Conservation (phyloP, 1,140 invertebrate species). For the Kradibia gibbosae region DNA sequence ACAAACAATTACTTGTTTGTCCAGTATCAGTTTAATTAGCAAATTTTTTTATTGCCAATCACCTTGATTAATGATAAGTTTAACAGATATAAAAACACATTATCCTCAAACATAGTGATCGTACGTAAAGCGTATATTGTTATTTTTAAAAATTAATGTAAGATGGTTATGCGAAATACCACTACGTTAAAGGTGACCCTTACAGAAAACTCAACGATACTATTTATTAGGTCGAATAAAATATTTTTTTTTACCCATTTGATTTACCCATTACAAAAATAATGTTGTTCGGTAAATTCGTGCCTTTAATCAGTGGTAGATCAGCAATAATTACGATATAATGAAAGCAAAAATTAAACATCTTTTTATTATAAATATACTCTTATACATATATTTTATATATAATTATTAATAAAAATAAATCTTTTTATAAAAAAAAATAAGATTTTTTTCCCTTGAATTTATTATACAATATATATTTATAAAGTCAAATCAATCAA, state of each 20-base stretch:
- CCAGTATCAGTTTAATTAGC: slow-evolving; percentile 1
- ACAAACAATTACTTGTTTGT: slow-evolving; percentile 8
- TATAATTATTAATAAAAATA: slow-evolving; percentile 48
- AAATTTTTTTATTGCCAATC: slow-evolving; percentile 23
- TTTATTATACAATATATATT: slow-evolving; percentile 1
- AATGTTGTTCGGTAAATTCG: slow-evolving; percentile 31
- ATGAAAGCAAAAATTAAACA: slow-evolving; percentile 33
- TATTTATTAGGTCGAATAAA: slow-evolving; percentile 12
- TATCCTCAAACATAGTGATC: slow-evolving; percentile 26
- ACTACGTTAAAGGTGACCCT: not conserved
- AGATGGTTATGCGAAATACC: slow-evolving; percentile 13
- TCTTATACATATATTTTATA: slow-evolving; percentile 50
- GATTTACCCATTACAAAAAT: slow-evolving; percentile 41
- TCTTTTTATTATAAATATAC: slow-evolving; percentile 48
- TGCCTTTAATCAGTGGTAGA: slow-evolving; percentile 42
- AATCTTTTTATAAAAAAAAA: slow-evolving; percentile 42
- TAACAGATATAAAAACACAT: not conserved
- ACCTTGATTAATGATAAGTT: slow-evolving; percentile 11
- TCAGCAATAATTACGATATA: slow-evolving; percentile 44
- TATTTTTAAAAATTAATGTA: slow-evolving; percentile 40
- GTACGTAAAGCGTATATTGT: slow-evolving; percentile 12
- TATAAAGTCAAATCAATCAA: not conserved
- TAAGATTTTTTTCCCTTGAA: not conserved
- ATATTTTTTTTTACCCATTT: slow-evolving; percentile 31
- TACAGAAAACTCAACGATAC: slow-evolving; percentile 10